These are phyloP conservation scores for Leptinotarsa tumamoca DNA, from an alignment of 2,888 invertebrate genomes.

Conservation along the genomic window DNA sequence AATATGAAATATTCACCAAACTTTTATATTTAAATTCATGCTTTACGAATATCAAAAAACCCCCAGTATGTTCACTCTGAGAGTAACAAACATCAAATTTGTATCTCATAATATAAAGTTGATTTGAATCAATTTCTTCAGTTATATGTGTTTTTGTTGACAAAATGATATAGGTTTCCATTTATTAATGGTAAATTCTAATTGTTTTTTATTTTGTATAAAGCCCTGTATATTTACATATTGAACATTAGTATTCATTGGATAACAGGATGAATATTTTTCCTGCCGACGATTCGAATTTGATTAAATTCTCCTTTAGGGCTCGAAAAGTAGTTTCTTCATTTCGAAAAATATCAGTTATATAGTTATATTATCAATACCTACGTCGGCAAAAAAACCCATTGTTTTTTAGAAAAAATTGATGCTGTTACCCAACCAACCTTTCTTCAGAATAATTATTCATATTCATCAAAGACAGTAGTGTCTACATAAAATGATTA, in stretches of 20 bases:
- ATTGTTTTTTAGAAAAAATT: no score
- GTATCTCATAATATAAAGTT: neutral
- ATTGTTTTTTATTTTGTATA: neutral
- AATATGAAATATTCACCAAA: neutral
- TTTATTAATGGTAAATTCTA: neutral
- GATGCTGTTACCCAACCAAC: no score
- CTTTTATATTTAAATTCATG: neutral
- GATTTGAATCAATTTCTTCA: neutral
- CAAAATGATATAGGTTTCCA: neutral
- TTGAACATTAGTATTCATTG: neutral
- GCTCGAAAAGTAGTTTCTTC: no score
- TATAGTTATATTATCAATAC: no score
- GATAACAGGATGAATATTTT: no score
- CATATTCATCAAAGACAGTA: no score
- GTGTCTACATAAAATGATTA: no score
- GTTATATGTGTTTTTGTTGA: neutral
- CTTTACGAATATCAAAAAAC: neutral
- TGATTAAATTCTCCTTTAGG: no score
- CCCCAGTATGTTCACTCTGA: neutral
- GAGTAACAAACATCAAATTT: neutral
- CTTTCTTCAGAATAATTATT: no score
- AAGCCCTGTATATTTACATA: neutral
- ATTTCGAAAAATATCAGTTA: no score
- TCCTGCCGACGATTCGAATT: no score
- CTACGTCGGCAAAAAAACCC: no score